Percentiles rank a stretch among this genome's conserved stretches.
These are phyloP conservation scores for Diorhabda elongata DNA, from an alignment of 1,140 invertebrate species.

Conservation along the genomic window DNA sequence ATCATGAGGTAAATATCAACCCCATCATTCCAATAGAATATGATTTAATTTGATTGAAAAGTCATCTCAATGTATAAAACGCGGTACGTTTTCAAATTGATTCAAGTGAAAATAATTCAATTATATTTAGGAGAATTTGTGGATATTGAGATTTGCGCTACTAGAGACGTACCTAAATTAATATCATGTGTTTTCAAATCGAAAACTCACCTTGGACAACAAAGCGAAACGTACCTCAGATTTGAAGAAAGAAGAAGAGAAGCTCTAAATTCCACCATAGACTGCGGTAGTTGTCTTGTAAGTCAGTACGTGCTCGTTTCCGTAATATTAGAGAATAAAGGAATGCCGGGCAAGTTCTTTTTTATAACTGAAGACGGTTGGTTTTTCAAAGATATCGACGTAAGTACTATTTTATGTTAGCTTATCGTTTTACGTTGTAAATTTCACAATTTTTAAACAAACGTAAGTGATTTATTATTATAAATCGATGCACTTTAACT, in stretches of 20 bases:
- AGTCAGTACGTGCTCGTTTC: conserved; percentile 26
- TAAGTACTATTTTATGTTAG: conserved; percentile 7
- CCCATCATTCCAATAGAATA: too few species aligned
- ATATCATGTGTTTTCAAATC: conserved; percentile 17
- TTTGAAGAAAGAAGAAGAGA: conserved; percentile 22
- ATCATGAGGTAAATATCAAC: too few species aligned
- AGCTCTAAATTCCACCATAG: conserved; percentile 34
- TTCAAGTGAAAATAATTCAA: background rate
- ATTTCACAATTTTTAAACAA: too few species aligned
- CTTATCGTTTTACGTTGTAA: too few species aligned
- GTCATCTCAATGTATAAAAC: too few species aligned
- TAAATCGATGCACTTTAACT: too few species aligned
- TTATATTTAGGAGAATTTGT: conserved; percentile 24
- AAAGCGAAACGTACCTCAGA: conserved; percentile 1
- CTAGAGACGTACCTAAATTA: conserved; percentile 25
- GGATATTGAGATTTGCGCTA: conserved; percentile 19
- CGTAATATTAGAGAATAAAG: conserved; percentile 33
- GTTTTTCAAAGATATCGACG: conserved; percentile 24
- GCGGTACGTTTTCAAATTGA: too few species aligned
- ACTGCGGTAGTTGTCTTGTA: conserved; percentile 34
- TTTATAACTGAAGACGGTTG: conserved; percentile 35
- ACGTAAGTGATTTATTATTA: too few species aligned
- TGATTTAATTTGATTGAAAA: too few species aligned
- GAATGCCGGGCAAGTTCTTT: conserved; percentile 34
- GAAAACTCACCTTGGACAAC: background rate